phyloP scores from a whole-genome alignment of 2,797 vertebrate genomes.

The Melopsittacus undulatus region DNA sequence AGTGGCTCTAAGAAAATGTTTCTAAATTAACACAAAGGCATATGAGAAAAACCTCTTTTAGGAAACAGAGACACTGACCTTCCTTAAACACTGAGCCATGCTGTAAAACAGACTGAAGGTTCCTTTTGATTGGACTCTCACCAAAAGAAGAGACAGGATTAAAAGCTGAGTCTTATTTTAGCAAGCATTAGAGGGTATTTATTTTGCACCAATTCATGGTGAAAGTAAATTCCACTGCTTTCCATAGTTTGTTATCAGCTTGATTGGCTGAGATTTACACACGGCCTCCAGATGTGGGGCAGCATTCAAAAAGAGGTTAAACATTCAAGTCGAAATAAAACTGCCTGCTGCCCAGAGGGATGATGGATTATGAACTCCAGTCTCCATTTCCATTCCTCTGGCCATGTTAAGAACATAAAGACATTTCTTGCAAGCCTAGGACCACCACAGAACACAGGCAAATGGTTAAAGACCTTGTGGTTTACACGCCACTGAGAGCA shows the following conservation, averaged over 20 bases:
- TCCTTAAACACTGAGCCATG: not conserved
- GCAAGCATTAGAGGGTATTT: not conserved
- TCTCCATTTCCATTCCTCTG: constrained; percentile 44
- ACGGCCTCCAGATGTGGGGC: constrained; percentile 23
- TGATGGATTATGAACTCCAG: constrained; percentile 35
- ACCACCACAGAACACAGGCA: not conserved
- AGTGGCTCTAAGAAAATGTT: not conserved
- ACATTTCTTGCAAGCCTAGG: not conserved
- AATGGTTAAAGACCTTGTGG: not conserved
- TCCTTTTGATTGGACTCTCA: not conserved
- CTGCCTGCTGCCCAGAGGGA: not conserved
- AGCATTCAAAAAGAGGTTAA: not conserved
- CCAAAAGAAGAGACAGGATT: not conserved
- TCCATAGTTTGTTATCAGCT: constrained; percentile 24
- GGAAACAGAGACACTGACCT: not conserved
- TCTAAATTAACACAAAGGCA: not conserved
- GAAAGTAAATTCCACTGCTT: constrained; percentile 29
- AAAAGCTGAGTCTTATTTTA: not conserved
- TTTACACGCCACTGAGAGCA: not conserved
- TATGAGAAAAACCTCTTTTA: not conserved
- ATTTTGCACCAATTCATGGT: not conserved
- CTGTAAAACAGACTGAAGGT: not conserved
- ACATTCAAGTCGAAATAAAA: constrained; percentile 35
- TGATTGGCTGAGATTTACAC: constrained; percentile 36
- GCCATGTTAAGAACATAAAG: constrained; percentile 26